These are phyloP conservation scores for Steatocranus sp. DNA, from an alignment of 2,797 vertebrate species.

Conservation along the genomic window DNA sequence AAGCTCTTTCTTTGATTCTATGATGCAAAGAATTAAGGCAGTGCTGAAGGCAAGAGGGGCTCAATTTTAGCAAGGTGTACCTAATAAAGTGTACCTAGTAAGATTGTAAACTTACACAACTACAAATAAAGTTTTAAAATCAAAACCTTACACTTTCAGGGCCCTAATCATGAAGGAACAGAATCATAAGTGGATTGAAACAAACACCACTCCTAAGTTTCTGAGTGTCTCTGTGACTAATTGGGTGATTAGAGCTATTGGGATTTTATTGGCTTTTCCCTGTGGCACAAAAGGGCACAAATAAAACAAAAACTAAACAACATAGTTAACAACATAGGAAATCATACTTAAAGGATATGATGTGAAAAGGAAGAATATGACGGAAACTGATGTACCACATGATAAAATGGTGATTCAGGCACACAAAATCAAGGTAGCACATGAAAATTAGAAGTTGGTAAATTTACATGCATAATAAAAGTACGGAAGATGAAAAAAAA, in stretches of 20 bases:
- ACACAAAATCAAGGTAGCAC: background rate
- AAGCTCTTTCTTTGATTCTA: background rate
- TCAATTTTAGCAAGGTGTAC: background rate
- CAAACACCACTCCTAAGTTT: background rate
- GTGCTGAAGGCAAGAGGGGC: background rate
- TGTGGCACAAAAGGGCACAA: background rate
- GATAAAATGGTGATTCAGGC: background rate
- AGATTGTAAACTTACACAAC: background rate
- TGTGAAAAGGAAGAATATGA: background rate
- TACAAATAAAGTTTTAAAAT: background rate
- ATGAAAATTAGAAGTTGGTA: background rate
- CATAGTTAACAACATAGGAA: background rate
- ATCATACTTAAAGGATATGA: background rate
- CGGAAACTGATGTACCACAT: background rate
- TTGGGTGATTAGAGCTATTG: slow-evolving; percentile 13
- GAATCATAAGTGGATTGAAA: background rate
- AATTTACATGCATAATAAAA: background rate
- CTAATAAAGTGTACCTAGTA: background rate
- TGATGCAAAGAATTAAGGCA: background rate
- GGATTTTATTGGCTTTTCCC: background rate
- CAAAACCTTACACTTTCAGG: background rate
- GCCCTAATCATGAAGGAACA: background rate
- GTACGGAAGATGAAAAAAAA: background rate
- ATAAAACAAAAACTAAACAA: background rate
- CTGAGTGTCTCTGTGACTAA: slow-evolving; percentile 8